Conservation (phyloP, 2,797 vertebrate species). For the Phylloscopus collybita region DNA sequence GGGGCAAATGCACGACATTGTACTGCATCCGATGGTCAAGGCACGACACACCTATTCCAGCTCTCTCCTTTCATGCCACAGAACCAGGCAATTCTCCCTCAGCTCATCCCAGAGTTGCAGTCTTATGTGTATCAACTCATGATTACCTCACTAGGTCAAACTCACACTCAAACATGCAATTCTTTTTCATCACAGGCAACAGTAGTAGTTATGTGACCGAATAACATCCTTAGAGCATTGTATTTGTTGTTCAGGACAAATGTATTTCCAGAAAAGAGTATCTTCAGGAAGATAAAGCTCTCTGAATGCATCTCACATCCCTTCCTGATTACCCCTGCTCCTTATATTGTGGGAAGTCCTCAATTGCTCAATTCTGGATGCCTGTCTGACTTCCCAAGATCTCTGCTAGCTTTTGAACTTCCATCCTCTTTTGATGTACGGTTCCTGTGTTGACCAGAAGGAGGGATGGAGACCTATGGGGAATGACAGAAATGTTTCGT, state of each 20-base stretch:
- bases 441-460: background rate
- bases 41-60: background rate
- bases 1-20: background rate
- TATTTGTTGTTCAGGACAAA: background rate
- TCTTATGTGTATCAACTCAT: fast-evolving
- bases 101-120: background rate
- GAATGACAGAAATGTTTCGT: background rate
- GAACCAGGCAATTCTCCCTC: background rate
- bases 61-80: background rate
- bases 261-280: background rate
- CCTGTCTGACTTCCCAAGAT: background rate
- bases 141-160: background rate
- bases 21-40: background rate
- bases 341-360: background rate
- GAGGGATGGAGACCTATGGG: background rate
- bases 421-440: background rate
- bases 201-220: background rate
- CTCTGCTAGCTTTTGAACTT: background rate
- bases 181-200: background rate
- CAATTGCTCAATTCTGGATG: background rate
- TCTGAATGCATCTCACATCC: background rate
- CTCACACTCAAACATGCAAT: background rate
- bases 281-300: background rate
- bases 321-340: background rate
- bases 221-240: background rate